A percentile compares a stretch with the other conserved stretches of the same genome.
Evolutionary conservation across 1,140 invertebrate species (phyloP).

Genomic region (Habropoda laboriosa): DNA sequence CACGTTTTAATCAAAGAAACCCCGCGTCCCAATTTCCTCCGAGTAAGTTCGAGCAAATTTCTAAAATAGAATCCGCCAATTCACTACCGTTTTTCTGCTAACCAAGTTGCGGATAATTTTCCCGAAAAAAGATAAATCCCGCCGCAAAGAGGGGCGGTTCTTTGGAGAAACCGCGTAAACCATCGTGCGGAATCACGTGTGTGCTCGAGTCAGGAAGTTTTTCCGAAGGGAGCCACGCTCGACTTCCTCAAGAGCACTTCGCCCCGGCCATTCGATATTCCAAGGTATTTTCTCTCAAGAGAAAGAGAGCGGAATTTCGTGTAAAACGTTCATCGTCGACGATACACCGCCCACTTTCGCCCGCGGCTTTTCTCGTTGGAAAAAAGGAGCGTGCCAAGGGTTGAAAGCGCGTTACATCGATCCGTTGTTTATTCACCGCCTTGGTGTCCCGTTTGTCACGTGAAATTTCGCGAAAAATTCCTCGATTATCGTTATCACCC

Average conservation of each 20-base stretch:
- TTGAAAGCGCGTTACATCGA: slow-evolving; percentile 14
- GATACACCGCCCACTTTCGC: slow-evolving; percentile 6
- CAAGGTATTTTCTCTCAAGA: not conserved
- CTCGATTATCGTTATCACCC: not conserved
- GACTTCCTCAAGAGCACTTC: slow-evolving; percentile 19
- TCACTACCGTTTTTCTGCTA: not conserved
- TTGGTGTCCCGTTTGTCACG: not conserved
- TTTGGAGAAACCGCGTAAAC: not conserved
- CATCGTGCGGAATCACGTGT: not conserved
- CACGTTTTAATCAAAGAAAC: too few relatives aligned
- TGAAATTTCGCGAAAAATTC: not conserved
- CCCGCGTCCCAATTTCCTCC: not conserved
- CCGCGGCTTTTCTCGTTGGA: not conserved
- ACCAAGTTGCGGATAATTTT: not conserved
- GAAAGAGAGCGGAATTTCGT: not conserved
- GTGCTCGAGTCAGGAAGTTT: not conserved
- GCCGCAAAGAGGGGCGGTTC: not conserved
- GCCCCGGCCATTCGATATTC: slow-evolving; percentile 18
- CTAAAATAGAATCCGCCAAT: not conserved
- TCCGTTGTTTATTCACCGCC: slow-evolving; percentile 14
- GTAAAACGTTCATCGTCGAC: slow-evolving; percentile 19
- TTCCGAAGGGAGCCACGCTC: not conserved
- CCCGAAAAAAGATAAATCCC: not conserved
- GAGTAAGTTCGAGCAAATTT: not conserved
- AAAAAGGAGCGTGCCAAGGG: not conserved